These are phyloP conservation scores for Apostichopus californicus DNA, from an alignment of 35 echinoderm and acorn worm genomes.

Conservation along the genomic window DNA sequence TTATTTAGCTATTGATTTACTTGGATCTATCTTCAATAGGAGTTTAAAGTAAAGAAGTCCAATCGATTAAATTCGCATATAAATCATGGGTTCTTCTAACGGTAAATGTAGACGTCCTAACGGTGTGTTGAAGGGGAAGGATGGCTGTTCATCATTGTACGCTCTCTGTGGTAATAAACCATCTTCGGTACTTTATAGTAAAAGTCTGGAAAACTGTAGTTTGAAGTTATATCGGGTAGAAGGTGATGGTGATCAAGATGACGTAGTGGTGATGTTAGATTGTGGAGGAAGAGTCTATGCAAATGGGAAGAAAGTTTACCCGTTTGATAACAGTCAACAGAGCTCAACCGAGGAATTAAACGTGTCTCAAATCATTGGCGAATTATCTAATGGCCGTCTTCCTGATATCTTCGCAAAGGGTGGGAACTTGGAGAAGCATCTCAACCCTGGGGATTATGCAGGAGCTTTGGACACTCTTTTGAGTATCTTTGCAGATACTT, in stretches of 20 bases:
- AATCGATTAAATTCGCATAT: not conserved
- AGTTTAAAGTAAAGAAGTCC: not conserved
- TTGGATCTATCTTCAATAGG: not conserved
- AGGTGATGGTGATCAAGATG: conserved; percentile 48
- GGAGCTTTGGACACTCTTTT: conserved; percentile 71
- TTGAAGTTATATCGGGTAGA: conserved; percentile 86
- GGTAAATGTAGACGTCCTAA: conserved; percentile 56
- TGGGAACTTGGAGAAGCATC: conserved; percentile 63
- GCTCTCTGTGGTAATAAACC: conserved; percentile 56
- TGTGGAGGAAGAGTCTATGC: conserved; percentile 86
- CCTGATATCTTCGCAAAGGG: conserved; percentile 65
- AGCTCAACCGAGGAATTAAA: conserved; percentile 9
- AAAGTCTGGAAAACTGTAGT: conserved; percentile 88
- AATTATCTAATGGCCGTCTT: conserved; percentile 48
- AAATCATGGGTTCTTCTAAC: conserved; percentile 46
- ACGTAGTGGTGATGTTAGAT: conserved; percentile 78
- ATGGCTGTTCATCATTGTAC: conserved; percentile 32
- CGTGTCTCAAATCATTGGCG: conserved; percentile 40
- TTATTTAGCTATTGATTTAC: not conserved
- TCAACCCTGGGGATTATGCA: conserved; percentile 65
- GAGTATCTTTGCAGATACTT: conserved; percentile 67
- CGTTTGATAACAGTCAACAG: conserved; percentile 52
- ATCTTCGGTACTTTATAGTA: conserved; percentile 83
- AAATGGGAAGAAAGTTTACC: conserved; percentile 79
- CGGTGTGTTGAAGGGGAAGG: conserved; percentile 20